Evolutionary conservation across 2,888 invertebrate genomes (phyloP), one percentile per base, ranked within the genome.

Genomic region (Phengaris arion): DNA sequence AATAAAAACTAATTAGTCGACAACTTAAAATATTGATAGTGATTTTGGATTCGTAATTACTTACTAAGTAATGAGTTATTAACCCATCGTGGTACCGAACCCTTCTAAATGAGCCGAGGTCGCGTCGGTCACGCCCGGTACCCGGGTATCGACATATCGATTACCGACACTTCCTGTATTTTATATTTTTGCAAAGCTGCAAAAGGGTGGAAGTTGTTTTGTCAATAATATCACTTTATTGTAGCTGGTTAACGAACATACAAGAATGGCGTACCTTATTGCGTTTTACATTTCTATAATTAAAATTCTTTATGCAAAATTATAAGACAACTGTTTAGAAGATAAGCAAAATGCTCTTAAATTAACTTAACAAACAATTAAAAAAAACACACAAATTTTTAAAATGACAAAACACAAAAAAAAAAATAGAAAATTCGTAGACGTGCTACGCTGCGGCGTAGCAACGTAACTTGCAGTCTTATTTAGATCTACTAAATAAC

Each of bases 161-260:
- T 72, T 72, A 13, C 54, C 22, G 8, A 54, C 72, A 72, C 72
- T 72, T 72, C 72, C 79, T 81, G 84, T 82, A 85, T 83, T 86
- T 86, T 86, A 85, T 85, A 85, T 85, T 86, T 84, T 86, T 84
- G 75, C 72, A 45, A 52, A 35, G 54, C 54, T 54, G 13, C 69
- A 48, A 8, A 48, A 69, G 10, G 5, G 48, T 48, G 48, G 8
- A 69, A 46, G 48, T 7, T 48, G 6, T 48, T 48, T 48, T 48
- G 48, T 7, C 48, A 48, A 48, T 8, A 48, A 48, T 35, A 35
- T 35, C 3, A 6, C 48, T 48, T 48, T 48, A 7, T 48, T 8
- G 48, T 48, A 48, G 8, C 7, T 48, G 48, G 6, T 48, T 48
- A 35, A 35, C 35, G 35, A 4, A 3, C 35, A 35, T 35, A 35